Evolutionary conservation across 2,797 vertebrate genomes (phyloP).

Genomic region (Momotus momota): DNA sequence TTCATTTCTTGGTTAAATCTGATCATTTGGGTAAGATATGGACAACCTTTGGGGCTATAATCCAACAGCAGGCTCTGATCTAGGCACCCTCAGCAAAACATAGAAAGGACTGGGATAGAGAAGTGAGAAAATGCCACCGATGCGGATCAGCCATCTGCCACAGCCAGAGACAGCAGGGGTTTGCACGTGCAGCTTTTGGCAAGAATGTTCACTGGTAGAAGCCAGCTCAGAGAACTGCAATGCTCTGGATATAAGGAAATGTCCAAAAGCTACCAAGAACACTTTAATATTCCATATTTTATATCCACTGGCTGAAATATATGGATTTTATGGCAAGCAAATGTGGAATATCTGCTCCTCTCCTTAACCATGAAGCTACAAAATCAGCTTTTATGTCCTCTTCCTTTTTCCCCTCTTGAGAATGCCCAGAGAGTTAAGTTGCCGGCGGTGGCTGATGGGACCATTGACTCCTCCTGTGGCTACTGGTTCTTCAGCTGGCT

Average conservation of each 20-base stretch:
- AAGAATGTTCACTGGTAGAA: neutral
- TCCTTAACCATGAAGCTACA: neutral
- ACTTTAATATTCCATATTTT: neutral
- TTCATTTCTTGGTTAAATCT: neutral
- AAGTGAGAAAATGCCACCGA: neutral
- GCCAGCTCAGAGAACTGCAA: neutral
- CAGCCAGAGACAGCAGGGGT: neutral
- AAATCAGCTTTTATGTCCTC: neutral
- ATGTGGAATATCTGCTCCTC: neutral
- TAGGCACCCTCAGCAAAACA: neutral
- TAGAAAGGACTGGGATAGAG: neutral
- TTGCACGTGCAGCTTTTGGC: neutral
- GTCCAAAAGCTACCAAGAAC: neutral
- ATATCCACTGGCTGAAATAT: neutral
- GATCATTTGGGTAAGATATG: neutral
- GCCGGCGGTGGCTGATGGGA: accelerated
- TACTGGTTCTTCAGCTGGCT: neutral
- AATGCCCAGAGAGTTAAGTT: neutral
- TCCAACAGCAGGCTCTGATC: neutral
- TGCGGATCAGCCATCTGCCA: neutral
- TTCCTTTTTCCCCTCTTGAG: neutral
- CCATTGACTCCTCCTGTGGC: neutral
- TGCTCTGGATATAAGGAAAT: neutral
- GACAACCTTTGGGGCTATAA: neutral
- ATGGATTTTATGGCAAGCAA: neutral